Conservation (phyloP, 2,797 vertebrate genomes). For the Peromyscus aztecus region DNA sequence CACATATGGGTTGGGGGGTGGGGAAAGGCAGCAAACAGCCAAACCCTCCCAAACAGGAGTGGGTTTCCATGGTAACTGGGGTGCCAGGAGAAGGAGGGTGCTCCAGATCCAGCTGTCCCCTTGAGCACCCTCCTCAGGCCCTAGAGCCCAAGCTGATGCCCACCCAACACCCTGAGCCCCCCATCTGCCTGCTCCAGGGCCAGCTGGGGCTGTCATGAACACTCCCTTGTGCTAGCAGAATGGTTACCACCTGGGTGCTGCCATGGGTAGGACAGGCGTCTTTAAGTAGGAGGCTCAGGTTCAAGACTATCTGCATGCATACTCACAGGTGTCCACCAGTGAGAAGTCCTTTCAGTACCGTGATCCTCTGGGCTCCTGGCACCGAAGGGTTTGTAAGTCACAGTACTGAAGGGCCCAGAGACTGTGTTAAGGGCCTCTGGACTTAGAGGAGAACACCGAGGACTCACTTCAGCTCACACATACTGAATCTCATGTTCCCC, state of each 20-base stretch:
- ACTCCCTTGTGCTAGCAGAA: conserved; percentile 37
- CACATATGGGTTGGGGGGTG: conserved; percentile 83
- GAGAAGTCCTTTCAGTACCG: conserved; percentile 1
- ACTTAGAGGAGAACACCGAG: neutral
- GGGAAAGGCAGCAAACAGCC: conserved; percentile 82
- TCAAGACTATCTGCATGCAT: conserved; percentile 17
- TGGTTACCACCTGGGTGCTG: conserved; percentile 48
- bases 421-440: neutral
- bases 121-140: conserved; percentile 67
- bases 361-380: neutral
- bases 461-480: neutral
- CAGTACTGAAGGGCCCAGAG: neutral
- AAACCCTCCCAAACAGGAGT: conserved; percentile 85
- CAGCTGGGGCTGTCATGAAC: conserved; percentile 50
- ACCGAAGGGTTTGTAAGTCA: neutral
- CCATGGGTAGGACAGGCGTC: neutral
- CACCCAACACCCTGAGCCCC: conserved; percentile 62
- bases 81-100: conserved; percentile 76
- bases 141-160: conserved; percentile 68
- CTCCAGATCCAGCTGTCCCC: conserved; percentile 83
- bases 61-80: conserved; percentile 82
- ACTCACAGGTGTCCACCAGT: neutral
- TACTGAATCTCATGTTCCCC: neutral
- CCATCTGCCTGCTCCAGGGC: conserved; percentile 66
- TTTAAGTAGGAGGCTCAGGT: conserved; percentile 44